Conservation (phyloP, 92 coral and sea anemone genomes). For the Parazoanthus atlanticus region DNA sequence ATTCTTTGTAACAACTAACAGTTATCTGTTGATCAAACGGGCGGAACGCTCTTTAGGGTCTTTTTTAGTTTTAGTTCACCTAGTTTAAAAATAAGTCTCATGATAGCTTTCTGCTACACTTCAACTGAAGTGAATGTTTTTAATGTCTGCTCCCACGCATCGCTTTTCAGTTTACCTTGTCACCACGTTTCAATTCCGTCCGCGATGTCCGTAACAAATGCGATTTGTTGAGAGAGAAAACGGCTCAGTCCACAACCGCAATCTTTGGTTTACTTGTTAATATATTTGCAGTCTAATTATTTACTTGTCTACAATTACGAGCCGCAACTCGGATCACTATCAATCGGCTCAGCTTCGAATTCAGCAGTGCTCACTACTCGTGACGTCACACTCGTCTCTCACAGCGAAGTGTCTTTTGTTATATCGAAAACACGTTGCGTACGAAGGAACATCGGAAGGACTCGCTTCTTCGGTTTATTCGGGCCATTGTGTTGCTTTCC, state of each 20-base stretch:
- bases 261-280: background rate
- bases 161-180: background rate
- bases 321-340: background rate
- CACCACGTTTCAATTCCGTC: background rate
- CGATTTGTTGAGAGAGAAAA: background rate
- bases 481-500: background rate
- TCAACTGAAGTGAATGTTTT: background rate
- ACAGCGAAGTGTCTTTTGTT: background rate
- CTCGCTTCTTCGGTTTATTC: background rate
- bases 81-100: background rate
- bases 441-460: background rate
- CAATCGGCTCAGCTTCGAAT: background rate
- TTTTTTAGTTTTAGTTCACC: background rate
- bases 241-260: background rate
- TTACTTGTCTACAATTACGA: background rate
- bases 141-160: slow-evolving; percentile 4
- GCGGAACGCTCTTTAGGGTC: background rate
- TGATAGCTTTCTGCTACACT: background rate
- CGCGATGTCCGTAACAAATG: slow-evolving; percentile 8
- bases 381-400: slow-evolving; percentile 24
- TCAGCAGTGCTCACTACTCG: background rate
- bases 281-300: background rate
- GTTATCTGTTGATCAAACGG: background rate
- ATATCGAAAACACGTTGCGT: background rate
- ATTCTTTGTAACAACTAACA: background rate